Evolutionary conservation across 2,113 vertebrate genomes (phyloP).

Genomic region (Pithys albifrons): DNA sequence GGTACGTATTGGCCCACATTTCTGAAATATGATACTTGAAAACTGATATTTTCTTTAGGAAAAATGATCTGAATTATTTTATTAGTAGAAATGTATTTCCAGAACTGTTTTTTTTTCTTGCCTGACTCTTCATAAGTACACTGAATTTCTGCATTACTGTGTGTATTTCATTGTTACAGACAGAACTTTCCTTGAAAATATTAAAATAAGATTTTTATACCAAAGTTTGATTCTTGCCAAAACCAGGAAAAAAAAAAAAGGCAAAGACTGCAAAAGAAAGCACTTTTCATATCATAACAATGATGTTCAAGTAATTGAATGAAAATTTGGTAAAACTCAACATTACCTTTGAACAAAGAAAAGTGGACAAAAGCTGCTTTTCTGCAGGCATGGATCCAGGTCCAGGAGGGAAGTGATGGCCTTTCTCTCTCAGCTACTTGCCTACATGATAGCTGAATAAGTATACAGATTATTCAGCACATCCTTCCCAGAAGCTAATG

Average conservation of each 20-base stretch:
- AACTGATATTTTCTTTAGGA: not conserved
- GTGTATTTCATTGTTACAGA: not conserved
- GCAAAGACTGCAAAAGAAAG: not conserved
- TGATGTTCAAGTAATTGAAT: not conserved
- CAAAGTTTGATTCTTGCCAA: not conserved
- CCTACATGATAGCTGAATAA: not conserved
- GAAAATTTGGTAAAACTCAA: not conserved
- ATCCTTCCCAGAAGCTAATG: not conserved
- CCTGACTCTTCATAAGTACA: not conserved
- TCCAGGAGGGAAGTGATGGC: not conserved
- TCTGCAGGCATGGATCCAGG: not conserved
- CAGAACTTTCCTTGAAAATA: not conserved
- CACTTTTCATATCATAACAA: not conserved
- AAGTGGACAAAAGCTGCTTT: not conserved
- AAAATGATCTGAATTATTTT: not conserved
- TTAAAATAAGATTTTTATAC: not conserved
- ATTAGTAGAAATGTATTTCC: conserved; percentile 26
- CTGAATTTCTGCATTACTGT: conserved; percentile 1
- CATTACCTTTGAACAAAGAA: not conserved
- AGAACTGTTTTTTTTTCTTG: not conserved
- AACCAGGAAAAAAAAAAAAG: not conserved
- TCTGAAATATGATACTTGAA: not conserved
- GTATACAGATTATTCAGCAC: not conserved
- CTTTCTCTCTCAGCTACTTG: not conserved
- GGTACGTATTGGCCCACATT: conserved; percentile 28